Conservation (phyloP, 1,140 invertebrate species). For the Berghia stephanieae region DNA sequence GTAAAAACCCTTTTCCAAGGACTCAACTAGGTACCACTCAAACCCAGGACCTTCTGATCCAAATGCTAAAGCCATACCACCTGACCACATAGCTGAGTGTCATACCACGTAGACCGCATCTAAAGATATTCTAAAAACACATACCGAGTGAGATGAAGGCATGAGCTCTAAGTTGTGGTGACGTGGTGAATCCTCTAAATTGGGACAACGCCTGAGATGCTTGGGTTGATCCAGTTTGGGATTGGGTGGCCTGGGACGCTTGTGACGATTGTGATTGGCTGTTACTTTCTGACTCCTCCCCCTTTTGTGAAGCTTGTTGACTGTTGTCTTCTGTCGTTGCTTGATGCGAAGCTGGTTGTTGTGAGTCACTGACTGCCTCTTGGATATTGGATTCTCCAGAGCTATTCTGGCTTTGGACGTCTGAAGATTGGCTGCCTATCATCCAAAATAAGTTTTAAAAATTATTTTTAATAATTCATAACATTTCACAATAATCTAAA, state of each 20-base stretch:
- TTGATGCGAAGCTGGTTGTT: not conserved
- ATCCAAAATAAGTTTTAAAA: not conserved
- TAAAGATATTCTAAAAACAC: conserved; percentile 19
- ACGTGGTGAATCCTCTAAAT: conserved; percentile 61
- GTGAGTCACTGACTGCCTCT: too few relatives aligned
- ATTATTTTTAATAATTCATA: not conserved
- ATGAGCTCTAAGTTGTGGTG: conserved; percentile 56
- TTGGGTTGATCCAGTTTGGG: conserved; percentile 33
- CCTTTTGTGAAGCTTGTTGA: not conserved
- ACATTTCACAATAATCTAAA: not conserved
- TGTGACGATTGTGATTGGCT: conserved; percentile 27
- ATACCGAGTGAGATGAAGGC: conserved; percentile 63
- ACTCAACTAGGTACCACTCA: not conserved
- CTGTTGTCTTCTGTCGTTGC: not conserved
- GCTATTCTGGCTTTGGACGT: too few relatives aligned
- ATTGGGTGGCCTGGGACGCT: conserved; percentile 30
- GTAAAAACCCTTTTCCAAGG: too few relatives aligned
- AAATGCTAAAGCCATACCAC: not conserved
- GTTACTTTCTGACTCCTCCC: not conserved
- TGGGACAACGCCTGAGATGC: conserved; percentile 55
- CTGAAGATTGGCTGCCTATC: not conserved
- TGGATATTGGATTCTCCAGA: too few relatives aligned
- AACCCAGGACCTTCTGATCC: not conserved
- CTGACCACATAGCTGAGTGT: not conserved
- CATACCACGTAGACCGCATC: not conserved